Base-by-base conservation (phyloP, 2,888 invertebrate genomes). In the Pammene aurita region DNA sequence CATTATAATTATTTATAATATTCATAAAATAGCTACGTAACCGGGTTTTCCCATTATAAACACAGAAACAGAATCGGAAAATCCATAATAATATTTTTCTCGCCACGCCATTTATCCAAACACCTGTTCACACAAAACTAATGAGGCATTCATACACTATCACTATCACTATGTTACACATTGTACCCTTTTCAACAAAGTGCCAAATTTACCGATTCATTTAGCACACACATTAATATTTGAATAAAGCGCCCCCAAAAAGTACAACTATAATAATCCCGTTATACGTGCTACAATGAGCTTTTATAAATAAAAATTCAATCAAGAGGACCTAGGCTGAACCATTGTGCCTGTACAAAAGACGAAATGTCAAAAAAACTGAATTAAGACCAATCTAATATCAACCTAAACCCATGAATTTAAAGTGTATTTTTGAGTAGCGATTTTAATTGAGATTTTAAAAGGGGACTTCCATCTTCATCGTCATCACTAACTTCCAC, bases 271-370 rank as follows among this genome's bases (percentile, higher is more conserved):
- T 85, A 85, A 86, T 86, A 89, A 90, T 88, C 87, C 85, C 73
- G 82, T 90, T 88, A 88, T 81, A 83, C 83, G 81, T 78, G 77
- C 77, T 78, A 84, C 86, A 88, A 86, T 85, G 83, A 82, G 76
- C 80, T 72, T 80, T 79, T 72, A 77, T 76, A 86, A 87, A 88
- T 85, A 87, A 85, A 87, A 84, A 84, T 82, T 84, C 82, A 81
- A 81, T 83, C 79, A 84, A 84, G 86, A 82, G 81, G 76, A 76
- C 76, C 78, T 78, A 77, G 77, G 77, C 80, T 78, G 78, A 78
- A 74, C 78, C 74, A 74, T 80, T 80, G 79, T 77, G 76, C 77
- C 73, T 76, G 62, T 76, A 78, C 74, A 76, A 76, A 73, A 74
- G 56, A 62, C 55, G 72, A 72, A 77, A 76, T 14, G 78, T 60